These are phyloP conservation scores for Drosophila kurseongensis DNA, from an alignment of 1,140 invertebrate genomes.

Conservation along the genomic window DNA sequence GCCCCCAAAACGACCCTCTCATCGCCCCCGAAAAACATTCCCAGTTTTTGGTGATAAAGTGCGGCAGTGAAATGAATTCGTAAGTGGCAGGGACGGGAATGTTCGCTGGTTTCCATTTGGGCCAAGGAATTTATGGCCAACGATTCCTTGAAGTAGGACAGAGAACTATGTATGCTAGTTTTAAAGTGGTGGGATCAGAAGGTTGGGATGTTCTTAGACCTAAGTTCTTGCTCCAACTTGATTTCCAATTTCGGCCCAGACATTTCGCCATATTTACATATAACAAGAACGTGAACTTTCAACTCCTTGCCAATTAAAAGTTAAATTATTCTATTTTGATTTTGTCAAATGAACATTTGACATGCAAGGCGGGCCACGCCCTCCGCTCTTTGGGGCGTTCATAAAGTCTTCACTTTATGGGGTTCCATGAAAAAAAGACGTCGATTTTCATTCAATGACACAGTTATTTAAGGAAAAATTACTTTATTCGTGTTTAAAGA, in stretches of 20 bases:
- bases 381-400: background rate
- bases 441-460: background rate
- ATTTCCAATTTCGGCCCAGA: conserved; percentile 9
- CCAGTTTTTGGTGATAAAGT: conserved; percentile 66
- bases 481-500: background rate
- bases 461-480: background rate
- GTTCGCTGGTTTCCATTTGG: conserved; percentile 60
- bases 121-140: conserved; percentile 65
- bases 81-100: conserved; percentile 66
- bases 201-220: conserved; percentile 6
- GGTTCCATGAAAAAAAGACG: background rate
- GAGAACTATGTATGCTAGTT: conserved; percentile 17
- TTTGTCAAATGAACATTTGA: conserved; percentile 64
- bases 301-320: conserved; percentile 69
- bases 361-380: conserved; percentile 55
- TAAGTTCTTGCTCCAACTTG: conserved; percentile 1
- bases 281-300: conserved; percentile 66
- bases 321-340: conserved; percentile 79
- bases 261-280: conserved; percentile 36
- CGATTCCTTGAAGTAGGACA: conserved; percentile 37
- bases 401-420: conserved; percentile 4
- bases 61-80: conserved; percentile 73
- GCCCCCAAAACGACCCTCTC: background rate
- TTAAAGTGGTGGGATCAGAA: conserved; percentile 36
- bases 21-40: conserved; percentile 3